Base-by-base conservation (phyloP, 2,797 vertebrate species). In the Heterohyrax brucei region DNA sequence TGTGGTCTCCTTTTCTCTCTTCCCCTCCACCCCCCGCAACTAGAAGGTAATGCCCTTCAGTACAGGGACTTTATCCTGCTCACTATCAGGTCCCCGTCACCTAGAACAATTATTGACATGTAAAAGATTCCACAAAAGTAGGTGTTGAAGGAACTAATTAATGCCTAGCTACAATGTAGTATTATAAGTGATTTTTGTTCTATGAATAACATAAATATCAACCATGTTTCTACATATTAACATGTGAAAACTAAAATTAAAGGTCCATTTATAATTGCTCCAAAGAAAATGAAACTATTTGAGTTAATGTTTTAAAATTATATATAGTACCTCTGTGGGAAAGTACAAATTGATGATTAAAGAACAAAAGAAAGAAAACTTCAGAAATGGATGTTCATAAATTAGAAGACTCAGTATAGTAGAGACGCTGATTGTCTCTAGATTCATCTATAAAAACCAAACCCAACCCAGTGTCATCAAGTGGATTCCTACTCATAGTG, bases 1-100 rank as follows among this genome's bases (percentile, higher is more conserved):
- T 53, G 0, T 22, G 56, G 33, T 10, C 7, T 21, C 24, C 75
- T 1, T 48, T 12, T 50, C n/a, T 53, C 0, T 0, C 16, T 64
- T 19, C 61, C 16, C 5, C 56, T 22, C 26, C 8, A 0, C 33
- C 66, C 33, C 12, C 5, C 21, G 2, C 21, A 14, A 21, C 28
- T 86, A 79, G 7, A 90, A 50, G 46, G 21, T 62, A 62, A 86
- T 21, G 14, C 26, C 14, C 24, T 3, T 3, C 46, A 89, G 39
- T 77, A 70, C 0, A 62, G n/a, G 2, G 88, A 46, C 10, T 72
- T 86, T 7, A 53, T 24, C 83, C 46, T 82, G 81, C 70, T 78
- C n/a, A 78, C 26, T 78, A 5, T 56, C 62, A 53, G 48, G 10
- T n/a, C 26, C 62, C 1, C 56, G 64, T 62, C 72, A 82, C 30